Evolutionary conservation across 2,113 vertebrate genomes (phyloP), one percentile per base, ranked within the genome.

Genomic region (Myotis lucifugus): DNA sequence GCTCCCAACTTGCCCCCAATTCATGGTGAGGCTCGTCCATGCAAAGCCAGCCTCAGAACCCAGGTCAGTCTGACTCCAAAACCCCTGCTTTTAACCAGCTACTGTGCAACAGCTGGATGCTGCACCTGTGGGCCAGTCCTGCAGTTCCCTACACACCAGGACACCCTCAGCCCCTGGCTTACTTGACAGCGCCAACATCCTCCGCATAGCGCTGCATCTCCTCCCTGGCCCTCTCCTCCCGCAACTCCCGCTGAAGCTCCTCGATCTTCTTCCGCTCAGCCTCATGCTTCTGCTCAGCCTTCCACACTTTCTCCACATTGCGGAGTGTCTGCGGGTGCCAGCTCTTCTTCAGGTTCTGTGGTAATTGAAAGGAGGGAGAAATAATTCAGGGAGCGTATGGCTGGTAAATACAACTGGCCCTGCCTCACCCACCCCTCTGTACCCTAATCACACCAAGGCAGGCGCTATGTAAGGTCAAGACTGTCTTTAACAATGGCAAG

Each of bases 311-410:
- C 96, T 99, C 99, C 89, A 99, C 99, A 97, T 99, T 99, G 96
- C 99, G 99, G 96, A 99, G 98, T 15, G 99, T 99, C 98, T 99
- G 99, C 0, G 99, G 99, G 96, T 99, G 99, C 99, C 99, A 99
- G 98, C 99, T 99, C 98, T 99, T 99, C 98, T 99, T 99, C 97
- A 99, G 91, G 96, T 99, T 99, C 99, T 99, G 95, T 0, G 15
- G 70, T 4, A n/a, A 87, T 73, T 1, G 13, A 77, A 42, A 77
- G 21, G 18, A 85, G 25, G 2, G 21, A 81, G 32, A 8, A 46
- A 2, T 3, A 3, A 17, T 11, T n/a, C 25, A 8, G 54, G 7
- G 7, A 74, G 76, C 34, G 17, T 18, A 15, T 61, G 70, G n/a
- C 54, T 8, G 10, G 25, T 13, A 3, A 85, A 11, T 6, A 8